Evolutionary conservation across 2,113 vertebrate genomes (phyloP).

Genomic region (Neomonachus schauinslandi): DNA sequence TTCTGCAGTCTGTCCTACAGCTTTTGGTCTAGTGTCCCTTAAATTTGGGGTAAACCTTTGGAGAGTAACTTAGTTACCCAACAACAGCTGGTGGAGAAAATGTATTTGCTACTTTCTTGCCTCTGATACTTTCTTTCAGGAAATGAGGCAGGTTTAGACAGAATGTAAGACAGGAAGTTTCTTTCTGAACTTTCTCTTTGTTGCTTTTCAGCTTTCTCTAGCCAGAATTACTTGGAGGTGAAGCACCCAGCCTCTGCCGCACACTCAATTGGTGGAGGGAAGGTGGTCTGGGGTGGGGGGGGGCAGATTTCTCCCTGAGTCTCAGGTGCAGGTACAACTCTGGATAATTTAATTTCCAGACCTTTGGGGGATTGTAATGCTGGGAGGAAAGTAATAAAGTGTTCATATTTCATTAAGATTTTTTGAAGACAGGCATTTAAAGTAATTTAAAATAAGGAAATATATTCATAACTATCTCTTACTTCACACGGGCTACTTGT

Average conservation of each 20-base stretch:
- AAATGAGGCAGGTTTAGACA: background rate
- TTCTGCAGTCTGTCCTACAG: background rate
- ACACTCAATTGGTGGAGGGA: background rate
- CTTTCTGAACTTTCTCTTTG: background rate
- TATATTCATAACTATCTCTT: conserved; percentile 66
- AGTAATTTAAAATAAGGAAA: background rate
- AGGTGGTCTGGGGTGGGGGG: fast-evolving
- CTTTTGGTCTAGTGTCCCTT: background rate
- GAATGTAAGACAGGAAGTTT: background rate
- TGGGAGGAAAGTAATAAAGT: background rate
- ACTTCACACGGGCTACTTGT: conserved; percentile 79
- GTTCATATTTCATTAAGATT: background rate
- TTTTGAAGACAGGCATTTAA: background rate
- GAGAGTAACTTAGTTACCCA: background rate
- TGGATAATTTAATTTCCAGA: background rate
- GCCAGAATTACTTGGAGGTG: background rate
- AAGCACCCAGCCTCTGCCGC: background rate
- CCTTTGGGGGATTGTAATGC: background rate
- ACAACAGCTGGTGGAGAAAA: background rate
- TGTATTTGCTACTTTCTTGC: background rate
- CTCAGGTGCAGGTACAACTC: background rate
- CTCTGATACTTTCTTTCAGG: background rate
- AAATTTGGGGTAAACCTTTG: background rate
- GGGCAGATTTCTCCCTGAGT: background rate
- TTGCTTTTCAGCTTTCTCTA: background rate